These are phyloP conservation scores for Plecotus auritus DNA, from an alignment of 2,113 vertebrate species.

Conservation along the genomic window DNA sequence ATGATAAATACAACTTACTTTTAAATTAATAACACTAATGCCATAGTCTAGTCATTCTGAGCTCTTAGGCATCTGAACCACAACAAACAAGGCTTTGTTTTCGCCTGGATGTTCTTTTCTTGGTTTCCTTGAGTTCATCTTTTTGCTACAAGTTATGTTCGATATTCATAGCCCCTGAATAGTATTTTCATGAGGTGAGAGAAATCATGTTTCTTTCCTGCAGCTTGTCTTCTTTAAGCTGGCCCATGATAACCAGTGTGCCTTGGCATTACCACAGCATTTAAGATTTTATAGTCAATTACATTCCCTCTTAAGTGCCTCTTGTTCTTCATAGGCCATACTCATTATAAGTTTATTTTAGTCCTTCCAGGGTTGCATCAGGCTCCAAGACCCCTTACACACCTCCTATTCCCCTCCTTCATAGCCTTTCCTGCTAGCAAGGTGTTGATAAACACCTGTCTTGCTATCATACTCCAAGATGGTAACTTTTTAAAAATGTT, in stretches of 20 bases:
- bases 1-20: slow-evolving; percentile 52
- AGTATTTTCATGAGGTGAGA: slow-evolving; percentile 34
- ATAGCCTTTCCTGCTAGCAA: slow-evolving; percentile 6
- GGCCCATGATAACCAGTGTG: slow-evolving; percentile 21
- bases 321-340: slow-evolving; percentile 56
- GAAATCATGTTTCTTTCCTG: slow-evolving; percentile 38
- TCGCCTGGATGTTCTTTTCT: neutral
- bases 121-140: neutral
- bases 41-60: slow-evolving; percentile 43
- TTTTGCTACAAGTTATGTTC: slow-evolving; percentile 10
- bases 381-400: neutral
- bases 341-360: slow-evolving; percentile 64
- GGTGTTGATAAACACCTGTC: neutral
- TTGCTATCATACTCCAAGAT: slow-evolving; percentile 49
- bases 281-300: slow-evolving; percentile 76
- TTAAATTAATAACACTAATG: slow-evolving; percentile 46
- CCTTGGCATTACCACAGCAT: slow-evolving; percentile 65
- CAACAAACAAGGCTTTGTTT: neutral
- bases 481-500: neutral
- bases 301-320: slow-evolving; percentile 55
- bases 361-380: slow-evolving; percentile 25
- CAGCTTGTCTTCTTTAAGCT: slow-evolving; percentile 45
- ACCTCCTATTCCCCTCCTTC: slow-evolving; percentile 10
- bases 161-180: neutral
- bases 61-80: slow-evolving; percentile 53